Conservation (phyloP, 2,113 vertebrate species). For the Tor tambroides region DNA sequence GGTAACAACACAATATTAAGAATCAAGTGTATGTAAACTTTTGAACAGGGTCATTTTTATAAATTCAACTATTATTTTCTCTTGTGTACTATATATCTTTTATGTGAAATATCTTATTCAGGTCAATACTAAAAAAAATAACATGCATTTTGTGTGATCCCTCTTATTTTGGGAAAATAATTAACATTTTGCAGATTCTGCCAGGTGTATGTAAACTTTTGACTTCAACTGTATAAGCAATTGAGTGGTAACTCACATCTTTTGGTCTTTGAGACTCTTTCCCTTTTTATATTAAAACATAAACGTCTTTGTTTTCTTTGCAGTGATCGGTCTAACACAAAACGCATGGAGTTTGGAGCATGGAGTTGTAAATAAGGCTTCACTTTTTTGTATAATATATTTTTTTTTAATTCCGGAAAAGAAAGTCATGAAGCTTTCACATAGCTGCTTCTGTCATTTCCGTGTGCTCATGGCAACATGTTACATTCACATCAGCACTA, state of each 20-base stretch:
- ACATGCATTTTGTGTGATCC: no score
- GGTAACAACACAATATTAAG: no score
- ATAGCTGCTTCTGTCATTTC: constrained; percentile 82
- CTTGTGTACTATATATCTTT: no score
- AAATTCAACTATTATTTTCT: no score
- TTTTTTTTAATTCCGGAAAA: constrained; percentile 52
- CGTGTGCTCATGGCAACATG: constrained; percentile 59
- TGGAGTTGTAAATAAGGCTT: constrained; percentile 96
- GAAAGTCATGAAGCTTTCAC: constrained; percentile 80
- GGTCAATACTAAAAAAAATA: no score
- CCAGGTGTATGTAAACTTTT: no score
- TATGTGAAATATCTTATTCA: no score
- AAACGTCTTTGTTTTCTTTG: constrained; percentile 72
- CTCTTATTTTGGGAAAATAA: no score
- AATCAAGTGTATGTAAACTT: no score
- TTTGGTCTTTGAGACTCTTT: constrained; percentile 27
- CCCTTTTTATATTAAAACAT: constrained; percentile 44
- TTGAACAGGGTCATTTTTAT: no score
- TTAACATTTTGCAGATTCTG: no score
- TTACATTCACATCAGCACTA: constrained; percentile 63
- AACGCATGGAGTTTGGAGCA: constrained; percentile 98
- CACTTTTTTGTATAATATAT: constrained; percentile 89
- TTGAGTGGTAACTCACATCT: constrained; percentile 16
- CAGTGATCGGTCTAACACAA: constrained; percentile 97
- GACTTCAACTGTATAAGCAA: no score